Evolutionary conservation across 2,888 invertebrate species (phyloP), one percentile per base, ranked within the genome.

Genomic region (Parascotia fuliginaria): DNA sequence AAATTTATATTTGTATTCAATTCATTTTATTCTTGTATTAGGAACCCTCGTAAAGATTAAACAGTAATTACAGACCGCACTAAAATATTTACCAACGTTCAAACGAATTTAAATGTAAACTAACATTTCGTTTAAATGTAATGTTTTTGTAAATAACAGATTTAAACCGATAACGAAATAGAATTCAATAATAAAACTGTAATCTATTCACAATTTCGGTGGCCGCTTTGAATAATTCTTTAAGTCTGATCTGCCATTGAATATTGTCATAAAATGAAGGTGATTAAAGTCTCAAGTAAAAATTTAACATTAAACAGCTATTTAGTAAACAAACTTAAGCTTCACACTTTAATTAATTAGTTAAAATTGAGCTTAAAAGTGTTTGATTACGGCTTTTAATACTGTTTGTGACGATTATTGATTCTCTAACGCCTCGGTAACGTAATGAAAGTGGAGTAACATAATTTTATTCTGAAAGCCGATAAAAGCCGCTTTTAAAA

Each of bases 301-400:
- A 39, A 42, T 36, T 13, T 41, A 6, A 9, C 3, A 32, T 53
- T 28, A 34, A 14, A 34, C 31, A 16, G 11, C 24, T 12, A 41
- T 43, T 55, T 27, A 39, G 28, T 61, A 42, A 48, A 48, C 22
- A 41, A 54, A 55, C 27, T 28, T 39, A 34, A 40, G 24, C 16
- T 53, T 56, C 40, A 61, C 55, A 61, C 52, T 46, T 40, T 41
- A 12, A 22, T 16, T 60, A 63, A 67, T 60, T 60, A 56, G 37
- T 34, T 39, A 38, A 13, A 53, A 59, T 47, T 47, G n/a, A 38
- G 37, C 28, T 34, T n/a, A 34, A 15, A 49, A 27, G 49, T 50
- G 42, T 56, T 37, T 32, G 47, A 45, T 63, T 46, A 56, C 38
- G 33, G 31, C 37, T 50, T 51, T 50, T 29, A 29, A 13, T 14